Percentiles rank a stretch among this genome's conserved stretches.
These are phyloP conservation scores for Zoroaster sp. DNA, from an alignment of 53 echinoderm and acorn worm species.

Conservation along the genomic window DNA sequence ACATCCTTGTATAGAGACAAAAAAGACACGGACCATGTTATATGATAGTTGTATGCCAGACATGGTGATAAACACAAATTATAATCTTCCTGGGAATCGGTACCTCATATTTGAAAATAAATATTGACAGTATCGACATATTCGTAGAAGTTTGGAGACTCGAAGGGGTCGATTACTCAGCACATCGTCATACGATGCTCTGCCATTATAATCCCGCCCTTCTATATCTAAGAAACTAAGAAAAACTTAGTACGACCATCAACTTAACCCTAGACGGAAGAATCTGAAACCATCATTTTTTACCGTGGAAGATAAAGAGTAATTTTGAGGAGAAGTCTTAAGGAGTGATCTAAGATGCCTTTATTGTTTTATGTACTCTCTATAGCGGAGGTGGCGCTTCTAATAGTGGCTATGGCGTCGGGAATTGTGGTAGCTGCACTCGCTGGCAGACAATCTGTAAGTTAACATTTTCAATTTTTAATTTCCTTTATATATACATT, in stretches of 20 bases:
- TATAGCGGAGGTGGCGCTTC: background rate
- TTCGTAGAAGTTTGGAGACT: background rate
- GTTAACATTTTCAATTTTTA: background rate
- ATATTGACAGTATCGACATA: background rate
- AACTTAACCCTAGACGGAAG: background rate
- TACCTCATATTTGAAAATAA: background rate
- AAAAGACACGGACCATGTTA: too few relatives aligned
- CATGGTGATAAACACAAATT: too few relatives aligned
- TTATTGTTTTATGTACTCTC: background rate
- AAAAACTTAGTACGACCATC: background rate
- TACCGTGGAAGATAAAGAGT: background rate
- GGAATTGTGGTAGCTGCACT: slow-evolving; percentile 10
- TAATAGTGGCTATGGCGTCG: background rate
- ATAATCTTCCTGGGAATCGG: background rate
- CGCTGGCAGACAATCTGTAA: background rate
- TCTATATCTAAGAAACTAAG: background rate
- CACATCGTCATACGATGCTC: background rate
- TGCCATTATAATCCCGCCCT: background rate
- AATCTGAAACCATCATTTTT: background rate
- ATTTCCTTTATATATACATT: too few relatives aligned
- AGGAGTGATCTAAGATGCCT: background rate
- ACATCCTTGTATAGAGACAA: too few relatives aligned
- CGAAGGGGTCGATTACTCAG: slow-evolving; percentile 3
- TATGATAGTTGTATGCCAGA: too few relatives aligned
- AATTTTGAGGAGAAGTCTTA: background rate